Percentiles rank a stretch among this genome's conserved stretches.
These are phyloP conservation scores for Bombus superbus DNA, from an alignment of 1,140 invertebrate genomes.

Conservation along the genomic window DNA sequence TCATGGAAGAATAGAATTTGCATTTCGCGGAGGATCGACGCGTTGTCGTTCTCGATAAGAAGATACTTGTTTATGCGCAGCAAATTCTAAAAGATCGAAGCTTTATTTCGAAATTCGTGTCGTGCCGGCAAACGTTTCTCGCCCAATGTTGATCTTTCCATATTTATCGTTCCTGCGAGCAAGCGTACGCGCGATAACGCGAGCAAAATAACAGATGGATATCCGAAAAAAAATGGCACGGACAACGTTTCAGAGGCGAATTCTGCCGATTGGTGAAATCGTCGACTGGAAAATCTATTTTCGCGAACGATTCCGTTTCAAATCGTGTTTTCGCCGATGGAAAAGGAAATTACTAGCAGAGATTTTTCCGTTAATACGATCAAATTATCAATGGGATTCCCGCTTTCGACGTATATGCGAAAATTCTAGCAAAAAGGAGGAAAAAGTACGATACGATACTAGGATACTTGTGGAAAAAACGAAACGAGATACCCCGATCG, in stretches of 20 bases:
- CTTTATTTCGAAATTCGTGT: too few species aligned
- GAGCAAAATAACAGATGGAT: background rate
- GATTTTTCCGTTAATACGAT: too few species aligned
- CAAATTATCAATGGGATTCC: background rate
- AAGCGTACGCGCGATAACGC: background rate
- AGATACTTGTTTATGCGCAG: too few species aligned
- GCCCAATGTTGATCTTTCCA: too few species aligned
- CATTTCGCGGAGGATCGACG: background rate
- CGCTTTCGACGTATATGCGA: background rate
- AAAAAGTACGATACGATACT: too few species aligned
- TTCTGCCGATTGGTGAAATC: background rate
- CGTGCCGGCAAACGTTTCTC: too few species aligned
- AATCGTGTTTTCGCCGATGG: background rate
- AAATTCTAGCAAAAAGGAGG: too few species aligned
- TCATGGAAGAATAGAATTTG: background rate
- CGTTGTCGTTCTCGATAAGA: too few species aligned
- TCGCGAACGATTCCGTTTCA: background rate
- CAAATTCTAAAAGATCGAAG: too few species aligned
- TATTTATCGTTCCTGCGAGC: background rate
- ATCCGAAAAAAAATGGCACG: background rate
- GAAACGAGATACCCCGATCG: too few species aligned
- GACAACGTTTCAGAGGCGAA: too few species aligned
- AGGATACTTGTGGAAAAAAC: too few species aligned
- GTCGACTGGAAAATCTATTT: background rate
- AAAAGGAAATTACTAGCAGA: background rate